Conservation (phyloP, 2,113 vertebrate genomes). For the Agapornis roseicollis region DNA sequence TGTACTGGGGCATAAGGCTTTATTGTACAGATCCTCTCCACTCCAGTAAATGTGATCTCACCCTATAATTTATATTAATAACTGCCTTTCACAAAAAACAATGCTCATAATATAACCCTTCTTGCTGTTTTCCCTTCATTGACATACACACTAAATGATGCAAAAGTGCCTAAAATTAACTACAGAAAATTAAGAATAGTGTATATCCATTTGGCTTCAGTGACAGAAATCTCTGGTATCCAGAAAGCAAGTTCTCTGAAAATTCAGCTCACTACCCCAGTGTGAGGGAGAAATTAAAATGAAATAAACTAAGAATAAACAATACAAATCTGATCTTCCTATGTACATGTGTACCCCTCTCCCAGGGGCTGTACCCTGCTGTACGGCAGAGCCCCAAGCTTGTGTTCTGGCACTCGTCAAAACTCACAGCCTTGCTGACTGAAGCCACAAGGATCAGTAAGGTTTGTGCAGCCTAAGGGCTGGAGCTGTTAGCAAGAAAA, state of each 20-base stretch:
- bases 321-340: not conserved
- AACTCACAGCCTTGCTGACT: not conserved
- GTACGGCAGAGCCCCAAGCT: not conserved
- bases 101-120: not conserved
- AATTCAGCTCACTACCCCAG: not conserved
- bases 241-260: not conserved
- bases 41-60: not conserved
- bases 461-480: not conserved
- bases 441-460: not conserved
- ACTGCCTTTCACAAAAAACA: not conserved
- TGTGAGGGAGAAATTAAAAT: not conserved
- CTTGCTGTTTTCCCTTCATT: not conserved
- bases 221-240: not conserved
- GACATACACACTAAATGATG: not conserved
- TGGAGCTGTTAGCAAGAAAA: not conserved
- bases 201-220: not conserved
- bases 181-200: not conserved
- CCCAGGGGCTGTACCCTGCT: not conserved
- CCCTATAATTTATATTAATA: not conserved
- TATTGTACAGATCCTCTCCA: not conserved
- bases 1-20: not conserved
- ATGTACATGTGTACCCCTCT: accelerated
- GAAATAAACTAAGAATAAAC: not conserved
- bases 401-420: not conserved
- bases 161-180: not conserved